Percentiles rank a stretch among this genome's conserved stretches.
phyloP scores from a whole-genome alignment of 2,888 invertebrate genomes.

The Linnaemya tessellans region DNA sequence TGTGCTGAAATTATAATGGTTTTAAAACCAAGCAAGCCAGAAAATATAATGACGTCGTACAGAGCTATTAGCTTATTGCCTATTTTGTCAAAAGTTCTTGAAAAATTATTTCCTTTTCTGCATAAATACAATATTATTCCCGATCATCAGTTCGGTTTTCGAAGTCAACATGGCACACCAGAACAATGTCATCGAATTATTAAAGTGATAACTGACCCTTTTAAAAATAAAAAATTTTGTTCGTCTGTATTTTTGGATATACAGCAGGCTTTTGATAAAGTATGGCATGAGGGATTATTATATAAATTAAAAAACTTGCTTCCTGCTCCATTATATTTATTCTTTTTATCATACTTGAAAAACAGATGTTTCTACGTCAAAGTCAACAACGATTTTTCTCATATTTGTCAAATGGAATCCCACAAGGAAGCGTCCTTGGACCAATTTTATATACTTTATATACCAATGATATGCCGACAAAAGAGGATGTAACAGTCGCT shows the following conservation, averaged over 20 bases:
- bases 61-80: constrained; percentile 39
- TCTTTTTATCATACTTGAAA: constrained; percentile 9
- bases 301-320: constrained; percentile 24
- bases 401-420: constrained; percentile 4
- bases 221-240: constrained; percentile 38
- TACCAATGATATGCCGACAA: neutral
- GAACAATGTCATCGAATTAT: constrained; percentile 33
- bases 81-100: constrained; percentile 43
- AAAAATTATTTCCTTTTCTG: constrained; percentile 23
- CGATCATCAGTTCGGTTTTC: constrained; percentile 33
- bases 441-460: constrained; percentile 12
- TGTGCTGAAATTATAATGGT: constrained; percentile 23
- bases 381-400: neutral
- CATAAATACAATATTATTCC: constrained; percentile 31
- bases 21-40: constrained; percentile 21
- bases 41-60: constrained; percentile 17
- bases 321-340: neutral
- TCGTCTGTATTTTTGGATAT: constrained; percentile 34
- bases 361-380: constrained; percentile 10
- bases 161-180: constrained; percentile 7
- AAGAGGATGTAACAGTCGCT: constrained; percentile 4
- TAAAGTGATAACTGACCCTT: constrained; percentile 16
- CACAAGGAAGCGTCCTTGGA: constrained; percentile 16
- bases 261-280: constrained; percentile 22
- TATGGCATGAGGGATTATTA: constrained; percentile 5